Evolutionary conservation across 2,113 vertebrate species (phyloP).

Genomic region (Hippocampus barbouri): DNA sequence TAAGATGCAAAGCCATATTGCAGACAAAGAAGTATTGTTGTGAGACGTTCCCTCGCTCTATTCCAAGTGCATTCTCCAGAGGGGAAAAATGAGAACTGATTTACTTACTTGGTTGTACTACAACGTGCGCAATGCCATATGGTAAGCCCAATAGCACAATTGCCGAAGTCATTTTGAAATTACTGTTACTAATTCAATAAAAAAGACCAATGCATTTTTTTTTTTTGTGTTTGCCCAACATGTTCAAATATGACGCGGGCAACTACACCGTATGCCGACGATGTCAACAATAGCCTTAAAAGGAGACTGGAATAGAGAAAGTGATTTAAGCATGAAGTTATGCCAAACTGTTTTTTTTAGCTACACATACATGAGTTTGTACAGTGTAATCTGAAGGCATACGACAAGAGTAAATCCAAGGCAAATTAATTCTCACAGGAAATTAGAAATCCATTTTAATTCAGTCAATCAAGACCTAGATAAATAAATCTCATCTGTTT

Average conservation of each 20-base stretch:
- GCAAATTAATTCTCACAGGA: background rate
- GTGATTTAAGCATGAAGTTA: slow-evolving; percentile 35
- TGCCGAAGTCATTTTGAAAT: background rate
- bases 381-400: background rate
- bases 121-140: slow-evolving; percentile 42
- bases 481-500: background rate
- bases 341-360: too few relatives aligned
- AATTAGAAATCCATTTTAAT: background rate
- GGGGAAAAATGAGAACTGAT: slow-evolving; percentile 36
- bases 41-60: slow-evolving; percentile 41
- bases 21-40: slow-evolving; percentile 45
- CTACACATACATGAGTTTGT: background rate
- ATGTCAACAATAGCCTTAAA: slow-evolving; percentile 7
- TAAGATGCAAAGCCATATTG: slow-evolving; percentile 39
- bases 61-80: slow-evolving; percentile 32
- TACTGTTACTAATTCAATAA: background rate
- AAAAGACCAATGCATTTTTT: background rate
- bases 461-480: background rate
- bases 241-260: too few relatives aligned
- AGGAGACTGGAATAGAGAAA: slow-evolving; percentile 35
- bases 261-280: too few relatives aligned
- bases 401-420: slow-evolving; percentile 23
- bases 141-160: slow-evolving; percentile 14
- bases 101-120: slow-evolving; percentile 35
- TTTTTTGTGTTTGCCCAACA: too few relatives aligned